These are phyloP conservation scores for Monochamus alternatus DNA, from an alignment of 2,888 invertebrate genomes.

Conservation along the genomic window DNA sequence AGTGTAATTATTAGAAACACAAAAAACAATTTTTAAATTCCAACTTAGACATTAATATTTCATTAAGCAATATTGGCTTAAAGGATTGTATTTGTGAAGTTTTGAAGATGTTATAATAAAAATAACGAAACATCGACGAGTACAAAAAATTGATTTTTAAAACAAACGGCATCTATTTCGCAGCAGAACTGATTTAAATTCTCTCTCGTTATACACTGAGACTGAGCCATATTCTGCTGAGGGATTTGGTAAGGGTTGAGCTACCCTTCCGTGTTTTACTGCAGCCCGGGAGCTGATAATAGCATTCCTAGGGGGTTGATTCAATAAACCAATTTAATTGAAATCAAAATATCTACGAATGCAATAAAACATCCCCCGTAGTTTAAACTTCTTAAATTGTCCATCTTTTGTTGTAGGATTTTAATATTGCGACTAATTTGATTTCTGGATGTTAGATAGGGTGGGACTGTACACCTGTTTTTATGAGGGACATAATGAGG, in stretches of 20 bases:
- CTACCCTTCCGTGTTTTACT: conserved; percentile 57
- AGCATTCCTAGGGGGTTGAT: conserved; percentile 69
- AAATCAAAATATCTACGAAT: conserved; percentile 68
- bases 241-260: conserved; percentile 51
- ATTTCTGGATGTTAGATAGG: conserved; percentile 20
- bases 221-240: conserved; percentile 16
- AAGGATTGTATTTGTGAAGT: too few relatives aligned
- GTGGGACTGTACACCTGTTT: conserved; percentile 24
- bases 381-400: conserved; percentile 59
- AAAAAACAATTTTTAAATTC: too few relatives aligned
- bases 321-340: conserved; percentile 70
- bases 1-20: too few relatives aligned
- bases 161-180: background rate
- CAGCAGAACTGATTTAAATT: conserved; percentile 4
- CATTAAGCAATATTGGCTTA: too few relatives aligned
- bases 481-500: background rate
- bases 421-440: conserved; percentile 47
- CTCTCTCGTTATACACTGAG: background rate
- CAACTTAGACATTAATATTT: too few relatives aligned
- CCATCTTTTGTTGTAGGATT: conserved; percentile 52
- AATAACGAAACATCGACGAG: too few relatives aligned
- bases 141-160: background rate
- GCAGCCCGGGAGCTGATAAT: conserved; percentile 63
- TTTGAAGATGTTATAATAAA: too few relatives aligned
- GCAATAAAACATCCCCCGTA: conserved; percentile 62